Percentiles rank a stretch among this genome's conserved stretches.
Evolutionary conservation across 53 echinoderm and acorn worm species (phyloP).

Genomic region (Temnopleurus reevesii): DNA sequence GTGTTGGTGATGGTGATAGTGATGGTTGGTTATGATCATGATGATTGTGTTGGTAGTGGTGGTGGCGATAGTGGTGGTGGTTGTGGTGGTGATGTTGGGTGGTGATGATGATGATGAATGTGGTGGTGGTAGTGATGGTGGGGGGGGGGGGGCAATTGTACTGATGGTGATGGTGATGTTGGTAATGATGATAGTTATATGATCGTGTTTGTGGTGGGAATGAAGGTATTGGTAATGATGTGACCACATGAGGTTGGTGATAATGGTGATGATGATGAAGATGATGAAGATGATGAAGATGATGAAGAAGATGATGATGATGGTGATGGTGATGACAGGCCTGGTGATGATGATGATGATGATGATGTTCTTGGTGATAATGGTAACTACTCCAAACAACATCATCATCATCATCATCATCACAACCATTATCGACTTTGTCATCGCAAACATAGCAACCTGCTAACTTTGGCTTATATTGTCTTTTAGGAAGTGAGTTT

Average conservation of each 20-base stretch:
- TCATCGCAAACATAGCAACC: no score
- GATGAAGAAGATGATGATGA: slow-evolving; percentile 26
- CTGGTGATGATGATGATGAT: neutral
- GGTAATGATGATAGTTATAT: neutral
- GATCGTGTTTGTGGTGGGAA: no score
- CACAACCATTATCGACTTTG: no score
- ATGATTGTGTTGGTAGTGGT: neutral
- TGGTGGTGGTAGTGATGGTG: no score
- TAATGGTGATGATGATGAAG: slow-evolving; percentile 21
- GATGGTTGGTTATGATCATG: no score
- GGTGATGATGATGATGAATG: no score
- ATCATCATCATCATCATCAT: no score
- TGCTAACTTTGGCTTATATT: neutral
- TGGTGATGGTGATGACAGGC: neutral
- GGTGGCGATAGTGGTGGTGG: neutral
- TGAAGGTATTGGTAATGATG: neutral
- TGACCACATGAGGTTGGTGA: neutral
- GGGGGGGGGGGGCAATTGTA: no score
- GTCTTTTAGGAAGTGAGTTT: slow-evolving; percentile 78
- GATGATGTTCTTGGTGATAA: neutral
- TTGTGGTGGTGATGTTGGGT: no score
- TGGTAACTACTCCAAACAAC: no score
- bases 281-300: slow-evolving; percentile 14
- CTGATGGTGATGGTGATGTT: neutral
- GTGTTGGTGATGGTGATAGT: neutral